Evolutionary conservation across 2,888 invertebrate species (phyloP).

Genomic region (Thecocarcelia acutangulata): DNA sequence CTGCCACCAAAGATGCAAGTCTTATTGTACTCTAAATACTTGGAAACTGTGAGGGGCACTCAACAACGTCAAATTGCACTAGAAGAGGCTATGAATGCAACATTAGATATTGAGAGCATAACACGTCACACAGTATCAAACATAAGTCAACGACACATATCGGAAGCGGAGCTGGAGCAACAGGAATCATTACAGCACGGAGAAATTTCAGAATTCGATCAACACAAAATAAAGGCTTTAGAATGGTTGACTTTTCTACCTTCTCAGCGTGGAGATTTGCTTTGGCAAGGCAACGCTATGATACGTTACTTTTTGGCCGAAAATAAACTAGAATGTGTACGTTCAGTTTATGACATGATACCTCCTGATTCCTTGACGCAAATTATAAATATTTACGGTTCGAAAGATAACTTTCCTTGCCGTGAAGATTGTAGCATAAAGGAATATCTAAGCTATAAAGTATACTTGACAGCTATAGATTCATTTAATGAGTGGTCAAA

Average conservation of each 20-base stretch:
- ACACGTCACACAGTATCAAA: conserved; percentile 93
- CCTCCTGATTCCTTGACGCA: conserved; percentile 85
- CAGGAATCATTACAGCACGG: conserved; percentile 76
- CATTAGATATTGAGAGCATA: conserved; percentile 91
- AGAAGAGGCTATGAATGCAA: conserved; percentile 87
- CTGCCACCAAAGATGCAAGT: conserved; percentile 86
- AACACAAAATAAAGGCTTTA: conserved; percentile 88
- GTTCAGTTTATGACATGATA: conserved; percentile 88
- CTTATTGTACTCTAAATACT: conserved; percentile 86
- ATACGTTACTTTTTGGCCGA: conserved; percentile 91
- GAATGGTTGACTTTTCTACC: conserved; percentile 93
- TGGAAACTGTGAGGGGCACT: conserved; percentile 87
- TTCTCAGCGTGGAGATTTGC: conserved; percentile 89
- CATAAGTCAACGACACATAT: conserved; percentile 82
- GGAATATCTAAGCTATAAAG: conserved; percentile 93
- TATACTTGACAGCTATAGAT: conserved; percentile 93
- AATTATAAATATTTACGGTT: conserved; percentile 82
- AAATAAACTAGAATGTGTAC: conserved; percentile 91
- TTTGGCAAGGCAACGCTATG: conserved; percentile 94
- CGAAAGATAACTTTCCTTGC: conserved; percentile 82
- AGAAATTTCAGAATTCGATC: conserved; percentile 86
- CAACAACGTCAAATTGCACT: conserved; percentile 84
- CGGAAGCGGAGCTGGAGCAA: conserved; percentile 75
- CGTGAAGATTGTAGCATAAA: conserved; percentile 84
- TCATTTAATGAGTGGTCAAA: conserved; percentile 95